Evolutionary conservation across 1,140 invertebrate genomes (phyloP).

Genomic region (Sitobion miscanthi): DNA sequence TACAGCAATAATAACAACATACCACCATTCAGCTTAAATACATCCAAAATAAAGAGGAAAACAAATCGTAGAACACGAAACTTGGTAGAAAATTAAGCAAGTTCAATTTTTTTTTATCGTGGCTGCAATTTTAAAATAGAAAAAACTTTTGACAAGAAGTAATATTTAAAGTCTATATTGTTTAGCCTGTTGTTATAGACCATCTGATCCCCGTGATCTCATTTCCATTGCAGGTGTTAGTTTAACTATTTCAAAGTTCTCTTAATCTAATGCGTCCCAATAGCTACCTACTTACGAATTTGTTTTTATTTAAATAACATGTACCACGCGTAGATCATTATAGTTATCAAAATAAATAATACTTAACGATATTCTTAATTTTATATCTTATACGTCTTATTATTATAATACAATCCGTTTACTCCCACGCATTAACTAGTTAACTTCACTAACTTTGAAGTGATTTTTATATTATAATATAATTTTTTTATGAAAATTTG

Average conservation of each 20-base stretch:
- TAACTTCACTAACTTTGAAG: not conserved
- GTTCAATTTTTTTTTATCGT: not conserved
- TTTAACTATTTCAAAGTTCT: not conserved
- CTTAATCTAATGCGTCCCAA: not conserved
- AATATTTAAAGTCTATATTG: not conserved
- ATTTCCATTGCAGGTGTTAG: not conserved
- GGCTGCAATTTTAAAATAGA: not conserved
- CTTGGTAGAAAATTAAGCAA: not conserved
- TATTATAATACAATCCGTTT: not conserved
- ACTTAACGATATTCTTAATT: not conserved
- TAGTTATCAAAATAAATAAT: not conserved
- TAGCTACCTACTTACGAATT: not conserved
- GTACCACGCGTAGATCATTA: not conserved
- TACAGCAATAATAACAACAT: not conserved
- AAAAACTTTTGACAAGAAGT: not conserved
- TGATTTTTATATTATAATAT: not conserved
- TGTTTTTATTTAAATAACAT: not conserved
- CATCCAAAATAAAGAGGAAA: not conserved
- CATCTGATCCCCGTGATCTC: not conserved
- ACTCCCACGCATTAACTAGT: not conserved
- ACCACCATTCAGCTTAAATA: not conserved
- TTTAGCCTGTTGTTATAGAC: not conserved
- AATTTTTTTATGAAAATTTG: too few species aligned
- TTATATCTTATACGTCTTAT: not conserved
- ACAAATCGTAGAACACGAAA: not conserved